Conservation (phyloP, 2,797 vertebrate genomes). For the Sebastes flavidus region DNA sequence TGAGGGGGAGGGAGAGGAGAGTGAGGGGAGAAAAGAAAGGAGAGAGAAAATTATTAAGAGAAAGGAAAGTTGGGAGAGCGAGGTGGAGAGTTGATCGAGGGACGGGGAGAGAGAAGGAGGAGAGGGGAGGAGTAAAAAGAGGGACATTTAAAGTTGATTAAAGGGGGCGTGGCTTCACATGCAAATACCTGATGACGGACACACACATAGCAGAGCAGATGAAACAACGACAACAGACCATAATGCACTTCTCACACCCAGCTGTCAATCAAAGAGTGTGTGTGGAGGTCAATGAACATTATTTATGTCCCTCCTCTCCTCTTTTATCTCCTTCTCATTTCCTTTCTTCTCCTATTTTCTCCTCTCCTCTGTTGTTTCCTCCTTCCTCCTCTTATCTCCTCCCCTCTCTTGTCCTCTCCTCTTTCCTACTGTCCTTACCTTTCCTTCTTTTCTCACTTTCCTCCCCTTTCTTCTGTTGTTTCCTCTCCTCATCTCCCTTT, state of each 20-base stretch:
- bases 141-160: slow-evolving; percentile 27
- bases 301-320: neutral
- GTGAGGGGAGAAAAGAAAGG: neutral
- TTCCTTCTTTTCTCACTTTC: neutral
- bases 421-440: neutral
- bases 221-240: slow-evolving; percentile 43
- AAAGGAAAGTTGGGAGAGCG: neutral
- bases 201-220: slow-evolving; percentile 26
- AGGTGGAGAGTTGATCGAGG: neutral
- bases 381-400: neutral
- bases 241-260: slow-evolving; percentile 49
- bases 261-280: slow-evolving; percentile 51
- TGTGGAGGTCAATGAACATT: neutral
- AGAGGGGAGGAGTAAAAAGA: neutral
- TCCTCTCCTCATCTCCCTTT: neutral
- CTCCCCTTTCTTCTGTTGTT: neutral
- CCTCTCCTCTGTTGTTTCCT: neutral
- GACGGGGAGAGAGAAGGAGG: neutral
- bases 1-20: slow-evolving; percentile 8
- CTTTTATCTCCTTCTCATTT: neutral
- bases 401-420: neutral
- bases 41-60: neutral
- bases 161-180: slow-evolving; percentile 55
- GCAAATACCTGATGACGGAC: slow-evolving; percentile 43
- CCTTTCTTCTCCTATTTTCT: no score